A percentile compares a stretch with the other conserved stretches of the same genome.
phyloP scores from a whole-genome alignment of 2,888 invertebrate species.

The Syrista parreyssii region DNA sequence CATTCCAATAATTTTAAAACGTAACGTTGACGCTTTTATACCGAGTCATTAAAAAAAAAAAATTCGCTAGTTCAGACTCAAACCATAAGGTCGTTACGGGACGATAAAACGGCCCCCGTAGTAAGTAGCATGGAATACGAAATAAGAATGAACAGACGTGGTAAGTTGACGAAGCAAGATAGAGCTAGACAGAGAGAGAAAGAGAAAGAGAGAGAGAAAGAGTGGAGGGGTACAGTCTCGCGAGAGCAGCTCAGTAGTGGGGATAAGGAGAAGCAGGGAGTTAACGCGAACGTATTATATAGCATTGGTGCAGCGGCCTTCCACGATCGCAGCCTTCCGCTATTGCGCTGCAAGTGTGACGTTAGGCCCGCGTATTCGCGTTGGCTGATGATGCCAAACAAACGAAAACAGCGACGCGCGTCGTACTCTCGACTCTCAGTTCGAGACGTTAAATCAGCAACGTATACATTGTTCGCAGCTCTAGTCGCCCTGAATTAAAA shows the following conservation, averaged over 20 bases:
- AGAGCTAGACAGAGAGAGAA: not conserved
- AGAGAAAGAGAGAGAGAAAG: too few relatives aligned
- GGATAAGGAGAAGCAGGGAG: conserved; percentile 18
- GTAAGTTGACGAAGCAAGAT: not conserved
- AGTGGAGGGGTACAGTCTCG: not conserved
- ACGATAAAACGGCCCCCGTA: not conserved
- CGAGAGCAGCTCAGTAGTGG: not conserved
- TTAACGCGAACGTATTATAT: conserved; percentile 37
- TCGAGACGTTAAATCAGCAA: not conserved
- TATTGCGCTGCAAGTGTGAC: conserved; percentile 44
- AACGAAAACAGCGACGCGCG: conserved; percentile 16
- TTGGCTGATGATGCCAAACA: not conserved
- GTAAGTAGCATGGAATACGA: not conserved
- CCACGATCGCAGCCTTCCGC: conserved; percentile 51
- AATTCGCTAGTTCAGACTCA: not conserved
- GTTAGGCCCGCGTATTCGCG: conserved; percentile 13
- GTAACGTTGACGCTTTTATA: too few relatives aligned
- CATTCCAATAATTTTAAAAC: too few relatives aligned
- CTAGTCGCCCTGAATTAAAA: not conserved
- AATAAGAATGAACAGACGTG: not conserved
- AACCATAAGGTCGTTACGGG: too few relatives aligned
- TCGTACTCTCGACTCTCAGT: conserved; percentile 4
- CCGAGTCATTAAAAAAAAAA: not conserved
- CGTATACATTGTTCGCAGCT: not conserved
- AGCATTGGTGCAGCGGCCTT: conserved; percentile 47